These are phyloP conservation scores for Orientallactaga bullata DNA, from an alignment of 2,113 vertebrate genomes.

Conservation along the genomic window DNA sequence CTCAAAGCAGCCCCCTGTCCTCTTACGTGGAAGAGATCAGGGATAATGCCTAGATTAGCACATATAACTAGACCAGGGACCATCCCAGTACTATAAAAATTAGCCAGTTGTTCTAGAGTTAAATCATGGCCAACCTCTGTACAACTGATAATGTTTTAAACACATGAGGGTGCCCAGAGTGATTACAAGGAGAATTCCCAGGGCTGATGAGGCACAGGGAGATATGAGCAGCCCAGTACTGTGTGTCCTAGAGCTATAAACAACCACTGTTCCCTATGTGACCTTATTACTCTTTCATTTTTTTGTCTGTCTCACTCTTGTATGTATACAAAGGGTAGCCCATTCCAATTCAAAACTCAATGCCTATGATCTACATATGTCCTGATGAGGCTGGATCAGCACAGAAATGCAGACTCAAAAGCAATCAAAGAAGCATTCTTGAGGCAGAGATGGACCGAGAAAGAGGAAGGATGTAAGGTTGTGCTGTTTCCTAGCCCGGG, in stretches of 20 bases:
- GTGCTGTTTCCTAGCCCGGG: background rate
- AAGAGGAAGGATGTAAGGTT: background rate
- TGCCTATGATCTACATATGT: background rate
- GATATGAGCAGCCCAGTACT: background rate
- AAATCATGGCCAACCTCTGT: background rate
- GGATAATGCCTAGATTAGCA: conserved; percentile 30
- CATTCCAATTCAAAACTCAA: background rate
- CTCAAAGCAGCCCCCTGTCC: conserved; percentile 40
- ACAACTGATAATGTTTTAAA: background rate
- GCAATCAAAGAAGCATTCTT: background rate
- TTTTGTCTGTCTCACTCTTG: background rate
- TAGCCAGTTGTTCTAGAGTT: background rate
- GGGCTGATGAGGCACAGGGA: background rate
- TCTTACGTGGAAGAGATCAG: background rate
- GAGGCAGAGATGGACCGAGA: too few species aligned
- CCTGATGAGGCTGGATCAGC: background rate
- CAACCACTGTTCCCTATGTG: background rate
- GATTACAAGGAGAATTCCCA: background rate
- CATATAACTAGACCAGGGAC: background rate
- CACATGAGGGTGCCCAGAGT: background rate
- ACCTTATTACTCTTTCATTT: background rate
- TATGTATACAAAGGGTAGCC: background rate
- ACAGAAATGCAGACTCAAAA: background rate
- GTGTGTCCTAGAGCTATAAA: background rate
- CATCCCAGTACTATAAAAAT: background rate